Evolutionary conservation across 92 coral and sea anemone species (phyloP).

Genomic region (Nematostella vectensis): DNA sequence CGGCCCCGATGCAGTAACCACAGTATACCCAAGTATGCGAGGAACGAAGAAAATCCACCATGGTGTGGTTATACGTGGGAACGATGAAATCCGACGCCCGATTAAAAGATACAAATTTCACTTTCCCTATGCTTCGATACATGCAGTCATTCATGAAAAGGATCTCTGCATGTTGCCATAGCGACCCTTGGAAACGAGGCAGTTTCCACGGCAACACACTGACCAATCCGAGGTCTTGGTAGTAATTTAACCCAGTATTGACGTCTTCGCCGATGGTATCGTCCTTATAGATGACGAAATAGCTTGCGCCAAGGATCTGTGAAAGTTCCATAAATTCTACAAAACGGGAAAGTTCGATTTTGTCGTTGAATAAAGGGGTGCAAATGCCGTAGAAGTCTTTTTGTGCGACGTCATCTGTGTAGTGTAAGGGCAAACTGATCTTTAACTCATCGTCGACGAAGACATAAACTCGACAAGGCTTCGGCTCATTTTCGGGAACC

Average conservation of each 20-base stretch:
- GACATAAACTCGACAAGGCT: conserved; percentile 1
- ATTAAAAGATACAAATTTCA: conserved; percentile 12
- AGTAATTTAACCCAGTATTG: conserved; percentile 5
- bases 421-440: neutral
- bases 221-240: conserved; percentile 10
- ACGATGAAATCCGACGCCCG: conserved; percentile 18
- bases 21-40: conserved; percentile 4
- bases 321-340: conserved; percentile 38
- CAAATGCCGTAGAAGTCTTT: conserved; percentile 18
- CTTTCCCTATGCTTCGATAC: conserved; percentile 29
- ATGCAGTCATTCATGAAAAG: conserved; percentile 31
- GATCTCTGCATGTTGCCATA: conserved; percentile 13
- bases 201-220: conserved; percentile 17
- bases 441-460: neutral
- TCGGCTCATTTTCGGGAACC: neutral
- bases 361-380: conserved; percentile 20
- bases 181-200: conserved; percentile 7
- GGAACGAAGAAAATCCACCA: conserved; percentile 4
- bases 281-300: conserved; percentile 10
- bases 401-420: conserved; percentile 12
- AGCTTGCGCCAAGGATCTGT: conserved; percentile 25
- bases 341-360: conserved; percentile 10
- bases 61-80: conserved; percentile 2
- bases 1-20: conserved; percentile 22
- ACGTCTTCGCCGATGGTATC: neutral